Percentiles rank a stretch among this genome's conserved stretches.
phyloP scores from a whole-genome alignment of 2,888 invertebrate genomes.

The Drosophila putrida region DNA sequence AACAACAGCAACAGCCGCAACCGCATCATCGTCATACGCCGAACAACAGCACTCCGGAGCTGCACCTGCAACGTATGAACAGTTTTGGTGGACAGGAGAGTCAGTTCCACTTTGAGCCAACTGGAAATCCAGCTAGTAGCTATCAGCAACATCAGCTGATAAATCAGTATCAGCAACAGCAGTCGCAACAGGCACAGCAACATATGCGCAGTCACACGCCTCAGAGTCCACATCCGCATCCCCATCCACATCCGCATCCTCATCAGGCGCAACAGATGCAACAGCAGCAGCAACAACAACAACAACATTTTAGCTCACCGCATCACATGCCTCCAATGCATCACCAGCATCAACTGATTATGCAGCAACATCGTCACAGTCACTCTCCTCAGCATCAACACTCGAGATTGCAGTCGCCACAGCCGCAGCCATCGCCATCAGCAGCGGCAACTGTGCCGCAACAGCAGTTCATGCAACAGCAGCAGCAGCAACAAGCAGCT shows the following conservation, averaged over 20 bases:
- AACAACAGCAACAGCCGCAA: conserved; percentile 61
- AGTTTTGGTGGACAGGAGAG: conserved; percentile 80
- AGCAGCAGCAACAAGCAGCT: conserved; percentile 63
- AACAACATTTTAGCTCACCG: conserved; percentile 77
- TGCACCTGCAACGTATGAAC: conserved; percentile 83
- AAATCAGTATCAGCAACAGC: conserved; percentile 83
- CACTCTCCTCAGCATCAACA: conserved; percentile 83
- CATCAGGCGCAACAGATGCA: conserved; percentile 74
- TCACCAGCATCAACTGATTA: conserved; percentile 74
- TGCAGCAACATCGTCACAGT: conserved; percentile 79
- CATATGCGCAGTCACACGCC: conserved; percentile 76
- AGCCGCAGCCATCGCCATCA: conserved; percentile 78
- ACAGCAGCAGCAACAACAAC: conserved; percentile 65
- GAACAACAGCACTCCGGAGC: conserved; percentile 71
- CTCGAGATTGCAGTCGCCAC: conserved; percentile 81
- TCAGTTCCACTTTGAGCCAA: conserved; percentile 83
- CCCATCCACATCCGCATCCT: conserved; percentile 69
- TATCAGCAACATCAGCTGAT: conserved; percentile 84
- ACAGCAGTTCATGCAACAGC: conserved; percentile 31
- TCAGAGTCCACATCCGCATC: conserved; percentile 74
- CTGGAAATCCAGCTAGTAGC: conserved; percentile 46
- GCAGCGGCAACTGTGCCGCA: conserved; percentile 47
- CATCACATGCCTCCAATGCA: conserved; percentile 82
- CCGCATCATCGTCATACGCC: conserved; percentile 80
- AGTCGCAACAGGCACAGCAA: conserved; percentile 69